Percentiles rank a stretch among this genome's conserved stretches.
phyloP scores from a whole-genome alignment of 1,140 invertebrate genomes.

The Drosophila orosa region DNA sequence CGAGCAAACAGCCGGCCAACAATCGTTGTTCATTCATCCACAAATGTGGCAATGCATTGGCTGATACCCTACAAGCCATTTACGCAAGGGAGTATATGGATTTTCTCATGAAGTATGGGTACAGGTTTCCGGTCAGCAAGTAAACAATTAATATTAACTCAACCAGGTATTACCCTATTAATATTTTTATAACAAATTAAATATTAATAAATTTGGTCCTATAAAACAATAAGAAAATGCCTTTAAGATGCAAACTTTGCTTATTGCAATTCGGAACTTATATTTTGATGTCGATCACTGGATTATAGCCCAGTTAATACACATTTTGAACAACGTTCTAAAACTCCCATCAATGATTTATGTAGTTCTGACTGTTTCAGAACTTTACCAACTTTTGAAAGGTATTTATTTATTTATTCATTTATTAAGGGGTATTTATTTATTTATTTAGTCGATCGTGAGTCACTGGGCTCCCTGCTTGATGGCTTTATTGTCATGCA shows the following conservation, averaged over 20 bases:
- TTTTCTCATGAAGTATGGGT: neutral
- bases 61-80: constrained; percentile 39
- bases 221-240: too few species aligned
- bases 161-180: neutral
- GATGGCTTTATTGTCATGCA: constrained; percentile 37
- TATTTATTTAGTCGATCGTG: constrained; percentile 14
- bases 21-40: constrained; percentile 63
- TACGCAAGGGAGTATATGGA: neutral
- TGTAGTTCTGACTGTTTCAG: too few species aligned
- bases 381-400: neutral
- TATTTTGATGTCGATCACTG: too few species aligned
- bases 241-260: too few species aligned
- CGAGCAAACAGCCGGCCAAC: constrained; percentile 22
- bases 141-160: too few species aligned
- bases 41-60: constrained; percentile 42
- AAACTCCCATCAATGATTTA: neutral
- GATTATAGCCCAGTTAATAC: too few species aligned
- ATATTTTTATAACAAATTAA: neutral
- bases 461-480: constrained; percentile 18
- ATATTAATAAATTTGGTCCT: too few species aligned
- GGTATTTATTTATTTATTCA: constrained; percentile 27
- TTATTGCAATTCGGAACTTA: too few species aligned
- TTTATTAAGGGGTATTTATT: constrained; percentile 23
- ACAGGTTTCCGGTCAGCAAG: neutral
- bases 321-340: neutral